phyloP scores from a whole-genome alignment of 2,888 invertebrate species.

The Dusona sp. region DNA sequence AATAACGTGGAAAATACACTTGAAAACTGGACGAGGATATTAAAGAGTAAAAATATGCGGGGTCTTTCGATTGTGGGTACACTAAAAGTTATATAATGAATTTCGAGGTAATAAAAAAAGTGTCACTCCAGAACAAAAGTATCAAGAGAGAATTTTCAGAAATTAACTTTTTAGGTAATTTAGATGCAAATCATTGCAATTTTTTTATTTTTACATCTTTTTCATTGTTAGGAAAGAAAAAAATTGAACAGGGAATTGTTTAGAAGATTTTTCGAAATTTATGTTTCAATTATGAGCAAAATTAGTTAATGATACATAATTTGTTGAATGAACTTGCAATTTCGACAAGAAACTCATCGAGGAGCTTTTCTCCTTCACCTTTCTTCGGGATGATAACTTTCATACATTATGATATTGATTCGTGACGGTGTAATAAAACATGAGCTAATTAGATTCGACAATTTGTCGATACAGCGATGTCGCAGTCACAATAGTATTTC shows the following conservation, averaged over 20 bases:
- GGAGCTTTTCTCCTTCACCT: constrained; percentile 3
- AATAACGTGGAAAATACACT: constrained; percentile 20
- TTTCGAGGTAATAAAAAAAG: no score
- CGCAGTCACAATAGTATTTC: background rate
- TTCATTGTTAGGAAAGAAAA: background rate
- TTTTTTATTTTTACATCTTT: background rate
- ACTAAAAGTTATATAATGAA: background rate
- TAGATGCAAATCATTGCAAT: no score
- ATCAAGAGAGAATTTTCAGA: no score
- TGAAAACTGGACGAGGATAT: background rate
- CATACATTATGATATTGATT: constrained; percentile 26
- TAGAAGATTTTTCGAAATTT: no score
- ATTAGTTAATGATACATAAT: no score
- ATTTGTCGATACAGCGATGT: constrained; percentile 13
- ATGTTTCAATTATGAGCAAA: no score
- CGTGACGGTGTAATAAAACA: constrained; percentile 39
- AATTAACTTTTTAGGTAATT: background rate
- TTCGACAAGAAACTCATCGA: background rate
- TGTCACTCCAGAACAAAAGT: background rate
- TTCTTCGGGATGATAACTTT: constrained; percentile 16
- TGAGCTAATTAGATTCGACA: constrained; percentile 30
- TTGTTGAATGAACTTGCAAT: no score
- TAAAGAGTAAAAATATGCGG: background rate
- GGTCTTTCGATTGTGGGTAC: background rate
- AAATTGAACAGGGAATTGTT: no score